These are phyloP conservation scores for Diadophis punctatus DNA, from an alignment of 2,113 vertebrate genomes.

Conservation along the genomic window DNA sequence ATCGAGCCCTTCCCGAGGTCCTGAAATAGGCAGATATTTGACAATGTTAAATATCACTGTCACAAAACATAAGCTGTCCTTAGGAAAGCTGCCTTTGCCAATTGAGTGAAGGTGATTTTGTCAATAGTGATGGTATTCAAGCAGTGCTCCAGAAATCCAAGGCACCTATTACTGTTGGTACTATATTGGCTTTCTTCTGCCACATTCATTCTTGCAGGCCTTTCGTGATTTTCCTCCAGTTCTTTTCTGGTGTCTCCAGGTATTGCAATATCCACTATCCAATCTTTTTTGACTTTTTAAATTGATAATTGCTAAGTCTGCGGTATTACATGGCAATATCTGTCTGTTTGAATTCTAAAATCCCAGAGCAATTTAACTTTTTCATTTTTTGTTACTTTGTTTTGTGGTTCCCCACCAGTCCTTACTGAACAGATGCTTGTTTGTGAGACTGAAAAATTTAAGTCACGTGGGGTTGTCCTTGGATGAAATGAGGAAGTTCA, in stretches of 20 bases:
- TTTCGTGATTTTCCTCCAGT: neutral
- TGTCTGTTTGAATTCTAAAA: neutral
- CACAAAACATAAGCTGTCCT: neutral
- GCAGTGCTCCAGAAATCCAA: neutral
- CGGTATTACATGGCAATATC: neutral
- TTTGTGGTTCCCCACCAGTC: neutral
- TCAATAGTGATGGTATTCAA: neutral
- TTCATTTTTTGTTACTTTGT: neutral
- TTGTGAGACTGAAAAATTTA: neutral
- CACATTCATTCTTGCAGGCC: neutral
- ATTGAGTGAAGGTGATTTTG: neutral
- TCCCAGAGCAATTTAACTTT: neutral
- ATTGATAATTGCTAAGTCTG: neutral
- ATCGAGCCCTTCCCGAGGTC: neutral
- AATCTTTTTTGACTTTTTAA: neutral
- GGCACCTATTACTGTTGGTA: neutral
- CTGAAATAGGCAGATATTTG: neutral
- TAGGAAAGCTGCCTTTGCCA: neutral
- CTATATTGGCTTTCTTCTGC: neutral
- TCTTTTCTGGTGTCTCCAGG: neutral
- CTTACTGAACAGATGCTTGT: neutral
- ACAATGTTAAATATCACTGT: neutral
- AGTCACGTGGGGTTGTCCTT: neutral
- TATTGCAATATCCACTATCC: neutral
- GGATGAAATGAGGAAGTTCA: neutral